Percentiles rank a stretch among this genome's conserved stretches.
Conservation (phyloP, 1,140 invertebrate species). For the Diabrotica virgifera region DNA sequence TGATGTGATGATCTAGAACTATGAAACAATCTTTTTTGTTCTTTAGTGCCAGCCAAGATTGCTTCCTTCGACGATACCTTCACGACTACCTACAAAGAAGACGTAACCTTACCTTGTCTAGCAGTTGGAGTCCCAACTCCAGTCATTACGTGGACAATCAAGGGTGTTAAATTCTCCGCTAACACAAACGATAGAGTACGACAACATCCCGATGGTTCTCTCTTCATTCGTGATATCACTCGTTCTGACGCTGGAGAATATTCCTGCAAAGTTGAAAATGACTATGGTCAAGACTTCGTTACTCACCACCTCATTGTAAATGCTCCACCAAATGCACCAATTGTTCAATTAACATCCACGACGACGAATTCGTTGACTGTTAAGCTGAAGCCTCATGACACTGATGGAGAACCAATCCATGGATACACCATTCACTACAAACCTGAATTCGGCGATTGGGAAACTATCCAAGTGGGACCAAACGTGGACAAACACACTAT, state of each 20-base stretch:
- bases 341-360: conserved; percentile 63
- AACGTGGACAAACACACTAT: conserved; percentile 79
- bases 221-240: conserved; percentile 85
- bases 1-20: no score
- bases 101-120: conserved; percentile 85
- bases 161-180: conserved; percentile 51
- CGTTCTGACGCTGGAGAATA: conserved; percentile 88
- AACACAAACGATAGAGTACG: conserved; percentile 66
- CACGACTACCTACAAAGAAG: conserved; percentile 85
- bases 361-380: conserved; percentile 81
- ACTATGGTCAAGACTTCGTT: conserved; percentile 87
- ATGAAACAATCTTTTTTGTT: conserved; percentile 1
- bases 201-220: conserved; percentile 81
- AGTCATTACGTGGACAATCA: conserved; percentile 81
- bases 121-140: conserved; percentile 87
- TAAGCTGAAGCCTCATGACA: conserved; percentile 72
- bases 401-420: conserved; percentile 71
- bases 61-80: conserved; percentile 90
- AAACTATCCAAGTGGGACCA: conserved; percentile 73
- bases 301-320: conserved; percentile 83
- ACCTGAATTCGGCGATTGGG: conserved; percentile 90
- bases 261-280: conserved; percentile 88
- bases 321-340: conserved; percentile 43
- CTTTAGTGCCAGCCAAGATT: conserved; percentile 84
- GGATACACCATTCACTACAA: conserved; percentile 92